Evolutionary conservation across 92 coral and sea anemone species (phyloP).

Genomic region (Paramuricea clavata): DNA sequence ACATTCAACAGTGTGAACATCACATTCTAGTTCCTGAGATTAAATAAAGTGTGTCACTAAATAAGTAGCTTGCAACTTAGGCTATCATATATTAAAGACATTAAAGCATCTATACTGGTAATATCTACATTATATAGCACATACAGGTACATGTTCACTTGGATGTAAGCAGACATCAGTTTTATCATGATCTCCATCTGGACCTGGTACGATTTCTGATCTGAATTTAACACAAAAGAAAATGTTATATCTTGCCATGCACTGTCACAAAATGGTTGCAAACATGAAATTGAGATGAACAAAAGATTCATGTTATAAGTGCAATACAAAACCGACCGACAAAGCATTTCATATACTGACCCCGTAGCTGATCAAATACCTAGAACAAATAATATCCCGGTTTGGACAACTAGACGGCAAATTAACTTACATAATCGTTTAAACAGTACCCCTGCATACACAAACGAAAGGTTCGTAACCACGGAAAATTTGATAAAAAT

Average conservation of each 20-base stretch:
- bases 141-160: background rate
- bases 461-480: too few species aligned
- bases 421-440: too few species aligned
- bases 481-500: too few species aligned
- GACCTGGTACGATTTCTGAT: background rate
- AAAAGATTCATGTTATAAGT: too few species aligned
- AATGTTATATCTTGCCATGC: background rate
- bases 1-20: conserved; percentile 6
- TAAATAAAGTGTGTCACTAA: background rate
- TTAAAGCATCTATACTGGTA: background rate
- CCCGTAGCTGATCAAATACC: too few species aligned
- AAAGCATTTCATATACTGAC: too few species aligned
- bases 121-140: background rate
- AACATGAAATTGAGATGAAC: background rate
- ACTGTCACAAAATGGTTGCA: background rate
- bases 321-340: too few species aligned
- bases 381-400: too few species aligned
- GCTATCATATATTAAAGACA: background rate
- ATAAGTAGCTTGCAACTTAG: background rate
- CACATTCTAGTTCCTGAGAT: background rate
- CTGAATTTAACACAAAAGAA: background rate
- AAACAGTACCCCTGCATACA: too few species aligned
- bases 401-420: too few species aligned
- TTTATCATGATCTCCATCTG: background rate
- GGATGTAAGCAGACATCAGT: background rate